phyloP scores from a whole-genome alignment of 1,140 invertebrate genomes.

The Melipona quadrifasciata region DNA sequence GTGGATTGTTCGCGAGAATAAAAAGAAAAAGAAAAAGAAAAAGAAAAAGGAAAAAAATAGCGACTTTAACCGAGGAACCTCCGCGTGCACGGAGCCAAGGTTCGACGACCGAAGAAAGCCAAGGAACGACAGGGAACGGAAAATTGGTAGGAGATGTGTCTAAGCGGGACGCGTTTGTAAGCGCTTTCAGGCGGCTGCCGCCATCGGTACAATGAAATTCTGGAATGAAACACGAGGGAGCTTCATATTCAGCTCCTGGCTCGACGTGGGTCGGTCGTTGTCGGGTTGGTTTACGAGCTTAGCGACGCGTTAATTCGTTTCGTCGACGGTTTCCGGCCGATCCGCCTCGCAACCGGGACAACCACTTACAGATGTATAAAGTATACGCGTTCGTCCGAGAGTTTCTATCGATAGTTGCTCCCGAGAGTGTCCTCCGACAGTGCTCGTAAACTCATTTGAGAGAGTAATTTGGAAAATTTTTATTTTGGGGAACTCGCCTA shows the following conservation, averaged over 20 bases:
- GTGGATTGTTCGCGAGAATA: not conserved
- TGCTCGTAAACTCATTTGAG: too few relatives aligned
- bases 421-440: too few relatives aligned
- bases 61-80: not conserved
- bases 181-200: conserved; percentile 12
- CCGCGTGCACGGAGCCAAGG: too few relatives aligned
- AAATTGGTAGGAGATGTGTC: not conserved
- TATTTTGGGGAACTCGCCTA: too few relatives aligned
- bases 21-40: too few relatives aligned
- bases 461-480: too few relatives aligned
- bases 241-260: conserved; percentile 47
- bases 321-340: conserved; percentile 46
- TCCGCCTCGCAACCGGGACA: conserved; percentile 31
- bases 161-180: conserved; percentile 13
- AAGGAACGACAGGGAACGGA: not conserved
- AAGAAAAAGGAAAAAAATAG: too few relatives aligned
- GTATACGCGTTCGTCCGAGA: too few relatives aligned
- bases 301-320: conserved; percentile 56
- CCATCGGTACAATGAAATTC: conserved; percentile 43
- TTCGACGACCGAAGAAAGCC: not conserved
- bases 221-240: conserved; percentile 50
- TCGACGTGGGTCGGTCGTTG: conserved; percentile 24
- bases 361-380: not conserved
- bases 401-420: too few relatives aligned
- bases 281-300: conserved; percentile 56